These are phyloP conservation scores for Agrochola lota DNA, from an alignment of 2,888 invertebrate genomes.

Conservation along the genomic window DNA sequence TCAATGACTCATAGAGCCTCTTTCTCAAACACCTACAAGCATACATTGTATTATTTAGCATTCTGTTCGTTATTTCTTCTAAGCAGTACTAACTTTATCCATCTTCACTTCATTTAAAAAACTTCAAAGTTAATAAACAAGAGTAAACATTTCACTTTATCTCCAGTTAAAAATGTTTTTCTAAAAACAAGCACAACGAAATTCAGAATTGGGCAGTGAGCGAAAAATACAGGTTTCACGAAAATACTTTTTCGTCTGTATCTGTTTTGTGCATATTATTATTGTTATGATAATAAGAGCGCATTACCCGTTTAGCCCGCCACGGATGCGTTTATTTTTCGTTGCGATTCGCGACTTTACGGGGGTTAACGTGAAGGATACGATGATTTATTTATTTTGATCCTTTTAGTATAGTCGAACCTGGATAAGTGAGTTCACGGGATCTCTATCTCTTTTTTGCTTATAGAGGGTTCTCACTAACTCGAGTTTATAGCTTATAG, in stretches of 20 bases:
- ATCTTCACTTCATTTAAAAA: neutral
- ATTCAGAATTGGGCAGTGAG: constrained; percentile 57
- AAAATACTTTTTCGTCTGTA: constrained; percentile 73
- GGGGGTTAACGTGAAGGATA: constrained; percentile 72
- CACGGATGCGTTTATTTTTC: constrained; percentile 85
- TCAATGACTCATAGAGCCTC: neutral
- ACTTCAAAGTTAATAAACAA: neutral
- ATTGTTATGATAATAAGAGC: constrained; percentile 87
- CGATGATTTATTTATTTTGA: constrained; percentile 50
- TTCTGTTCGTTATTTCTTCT: neutral
- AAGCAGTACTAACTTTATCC: neutral
- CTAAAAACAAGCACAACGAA: constrained; percentile 29
- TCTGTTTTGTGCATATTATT: constrained; percentile 83
- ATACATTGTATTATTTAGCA: neutral
- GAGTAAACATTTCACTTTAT: constrained; percentile 17
- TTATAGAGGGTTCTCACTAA: no score
- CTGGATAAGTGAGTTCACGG: no score
- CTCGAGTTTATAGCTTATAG: no score
- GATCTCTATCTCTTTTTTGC: no score
- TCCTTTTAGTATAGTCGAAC: neutral
- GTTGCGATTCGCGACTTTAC: constrained; percentile 73
- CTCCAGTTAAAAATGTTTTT: constrained; percentile 22
- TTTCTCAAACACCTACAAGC: neutral
- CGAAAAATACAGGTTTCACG: constrained; percentile 76
- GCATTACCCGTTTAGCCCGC: constrained; percentile 85